These are phyloP conservation scores for Diprion similis DNA, from an alignment of 1,140 invertebrate genomes.

Conservation along the genomic window DNA sequence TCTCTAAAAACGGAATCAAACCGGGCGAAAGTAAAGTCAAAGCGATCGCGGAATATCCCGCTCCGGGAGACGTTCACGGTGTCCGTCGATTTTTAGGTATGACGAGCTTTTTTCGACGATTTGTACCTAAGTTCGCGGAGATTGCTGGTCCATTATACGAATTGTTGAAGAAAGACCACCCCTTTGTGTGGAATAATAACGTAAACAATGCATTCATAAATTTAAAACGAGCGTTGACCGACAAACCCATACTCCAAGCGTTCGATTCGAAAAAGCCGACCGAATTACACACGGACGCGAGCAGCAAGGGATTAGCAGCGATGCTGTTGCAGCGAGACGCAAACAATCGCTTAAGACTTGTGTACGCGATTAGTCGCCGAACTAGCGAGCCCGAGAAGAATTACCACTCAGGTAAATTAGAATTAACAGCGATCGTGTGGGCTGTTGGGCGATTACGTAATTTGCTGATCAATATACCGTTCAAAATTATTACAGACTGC, in stretches of 20 bases:
- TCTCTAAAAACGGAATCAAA: slow-evolving; percentile 27
- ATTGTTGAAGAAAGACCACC: slow-evolving; percentile 23
- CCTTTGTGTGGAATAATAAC: slow-evolving; percentile 20
- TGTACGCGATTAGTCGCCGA: too few species aligned
- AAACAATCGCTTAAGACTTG: slow-evolving; percentile 32
- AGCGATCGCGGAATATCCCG: slow-evolving; percentile 38
- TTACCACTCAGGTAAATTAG: slow-evolving; percentile 37
- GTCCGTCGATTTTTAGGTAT: slow-evolving; percentile 46
- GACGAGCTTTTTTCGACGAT: slow-evolving; percentile 44
- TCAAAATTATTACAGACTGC: slow-evolving; percentile 27
- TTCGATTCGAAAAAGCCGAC: slow-evolving; percentile 29
- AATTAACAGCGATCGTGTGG: slow-evolving; percentile 33
- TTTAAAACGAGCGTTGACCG: slow-evolving; percentile 12
- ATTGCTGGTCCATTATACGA: slow-evolving; percentile 37
- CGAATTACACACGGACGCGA: too few species aligned
- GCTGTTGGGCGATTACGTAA: slow-evolving; percentile 18
- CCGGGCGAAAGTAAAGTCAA: too few species aligned
- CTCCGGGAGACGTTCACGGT: slow-evolving; percentile 41
- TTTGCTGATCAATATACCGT: slow-evolving; percentile 25
- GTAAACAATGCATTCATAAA: slow-evolving; percentile 8
- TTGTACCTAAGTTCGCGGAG: slow-evolving; percentile 41
- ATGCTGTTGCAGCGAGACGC: slow-evolving; percentile 31
- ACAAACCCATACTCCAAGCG: slow-evolving; percentile 31
- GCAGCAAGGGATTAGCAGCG: slow-evolving; percentile 37
- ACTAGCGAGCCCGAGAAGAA: slow-evolving; percentile 28